phyloP scores from a whole-genome alignment of 2,888 invertebrate species.

The Apantesis nais region DNA sequence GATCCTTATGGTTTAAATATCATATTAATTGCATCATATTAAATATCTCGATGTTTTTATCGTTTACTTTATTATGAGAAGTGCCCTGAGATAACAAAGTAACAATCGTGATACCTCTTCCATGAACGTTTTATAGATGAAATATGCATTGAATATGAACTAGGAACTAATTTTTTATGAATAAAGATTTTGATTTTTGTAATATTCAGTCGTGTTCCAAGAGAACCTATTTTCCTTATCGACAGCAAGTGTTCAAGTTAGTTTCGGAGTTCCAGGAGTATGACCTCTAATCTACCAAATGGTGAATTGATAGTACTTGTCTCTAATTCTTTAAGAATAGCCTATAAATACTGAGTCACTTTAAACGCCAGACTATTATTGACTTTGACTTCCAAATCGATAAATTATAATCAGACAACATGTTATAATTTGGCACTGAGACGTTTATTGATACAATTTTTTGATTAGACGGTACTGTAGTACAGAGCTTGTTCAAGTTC shows the following conservation, averaged over 20 bases:
- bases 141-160: neutral
- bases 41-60: neutral
- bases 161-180: neutral
- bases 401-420: slow-evolving; percentile 31
- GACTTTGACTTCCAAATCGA: slow-evolving; percentile 14
- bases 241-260: neutral
- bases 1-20: no score
- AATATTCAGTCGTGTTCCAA: neutral
- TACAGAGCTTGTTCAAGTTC: slow-evolving; percentile 19
- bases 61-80: neutral
- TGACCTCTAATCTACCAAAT: neutral
- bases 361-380: slow-evolving; percentile 8
- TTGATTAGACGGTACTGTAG: slow-evolving; percentile 24
- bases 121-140: neutral
- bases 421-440: slow-evolving; percentile 29
- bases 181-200: neutral
- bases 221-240: neutral
- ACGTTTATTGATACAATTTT: slow-evolving; percentile 30
- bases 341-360: slow-evolving; percentile 3
- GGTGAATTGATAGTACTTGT: neutral
- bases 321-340: neutral
- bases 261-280: neutral
- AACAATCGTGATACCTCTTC: neutral
- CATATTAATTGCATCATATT: no score
- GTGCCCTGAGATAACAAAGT: neutral